phyloP scores from a whole-genome alignment of 2,888 invertebrate species.

The Frankliniella intonsa region DNA sequence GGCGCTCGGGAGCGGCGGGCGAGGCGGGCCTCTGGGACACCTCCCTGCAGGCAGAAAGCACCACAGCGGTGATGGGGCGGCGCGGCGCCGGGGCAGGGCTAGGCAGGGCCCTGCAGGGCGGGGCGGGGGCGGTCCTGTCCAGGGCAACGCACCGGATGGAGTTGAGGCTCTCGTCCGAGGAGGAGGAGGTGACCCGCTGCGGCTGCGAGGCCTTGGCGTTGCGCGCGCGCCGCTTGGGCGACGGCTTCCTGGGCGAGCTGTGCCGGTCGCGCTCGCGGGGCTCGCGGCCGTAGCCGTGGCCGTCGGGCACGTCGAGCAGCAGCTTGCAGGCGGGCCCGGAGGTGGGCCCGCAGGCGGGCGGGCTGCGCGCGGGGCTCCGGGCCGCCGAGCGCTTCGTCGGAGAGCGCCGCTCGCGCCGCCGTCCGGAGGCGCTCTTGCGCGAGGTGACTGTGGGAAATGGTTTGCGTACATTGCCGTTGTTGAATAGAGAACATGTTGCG shows the following conservation, averaged over 20 bases:
- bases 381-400: conserved; percentile 23
- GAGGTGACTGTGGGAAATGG: conserved; percentile 44
- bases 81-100: not conserved
- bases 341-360: conserved; percentile 12
- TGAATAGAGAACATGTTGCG: too few species aligned
- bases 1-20: conserved; percentile 44
- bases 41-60: conserved; percentile 28
- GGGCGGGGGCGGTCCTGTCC: too few species aligned
- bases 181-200: conserved; percentile 54
- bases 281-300: conserved; percentile 43
- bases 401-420: conserved; percentile 17
- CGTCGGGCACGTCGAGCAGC: conserved; percentile 58
- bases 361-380: conserved; percentile 30
- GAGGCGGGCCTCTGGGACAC: conserved; percentile 42
- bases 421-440: conserved; percentile 38
- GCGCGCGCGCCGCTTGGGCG: conserved; percentile 55
- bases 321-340: conserved; percentile 42
- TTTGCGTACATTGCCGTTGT: too few species aligned
- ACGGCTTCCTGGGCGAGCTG: conserved; percentile 50
- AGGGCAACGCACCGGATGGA: conserved; percentile 49
- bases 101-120: not conserved
- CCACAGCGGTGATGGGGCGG: not conserved
- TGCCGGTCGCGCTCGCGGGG: conserved; percentile 39
- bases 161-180: conserved; percentile 57
- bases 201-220: conserved; percentile 46